Evolutionary conservation across 1,140 invertebrate genomes (phyloP), one percentile per base, ranked within the genome.

Genomic region (Zophobas atratus): DNA sequence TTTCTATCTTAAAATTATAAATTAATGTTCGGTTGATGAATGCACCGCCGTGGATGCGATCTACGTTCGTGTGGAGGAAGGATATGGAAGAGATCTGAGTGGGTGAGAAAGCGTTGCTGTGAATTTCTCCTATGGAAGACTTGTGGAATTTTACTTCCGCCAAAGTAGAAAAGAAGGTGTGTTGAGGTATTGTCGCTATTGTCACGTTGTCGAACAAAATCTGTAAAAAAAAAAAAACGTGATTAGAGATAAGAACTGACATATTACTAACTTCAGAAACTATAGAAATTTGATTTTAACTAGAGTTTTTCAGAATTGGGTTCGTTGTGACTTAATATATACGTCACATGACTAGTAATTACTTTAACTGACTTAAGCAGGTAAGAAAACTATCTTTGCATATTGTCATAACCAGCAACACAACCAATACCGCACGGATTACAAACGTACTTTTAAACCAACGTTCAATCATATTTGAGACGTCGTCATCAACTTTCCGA

Each of bases 11-110:
- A 48, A 94, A 87, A 81, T 89, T 90, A 55, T 89, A 86, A 78
- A 94, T 91, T 20, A 93, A 87, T 0, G 90, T 91, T 67, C 89
- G 86, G 8, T 90, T 87, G n/a, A 89, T 90, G 81, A 94, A 93
- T 1, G 93, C 92, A 34, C 90, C 89, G 3, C 87, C 84, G 83
- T 91, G 88, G 6, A 94, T 89, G 49, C 87, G 85, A 4, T 87
- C 81, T 48, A 94, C 89, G 0, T 89, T 88, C 33, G 90, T 90
- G 82, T 93, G 91, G 55, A 88, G 87, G 8, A 93, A 89, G 73
- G 87, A 87, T 1, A 95, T 88, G 53, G 88, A 87, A 77, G 89
- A 88, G 67, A 93, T 91, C 38, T 88, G 88, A 76, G 91, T 90
- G 0, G 92, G 90, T 48, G 88, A 89, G 82, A 95, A 94, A 0